Percentiles rank a stretch among this genome's conserved stretches.
Evolutionary conservation across 2,797 vertebrate genomes (phyloP).

Genomic region (Morelia viridis): DNA sequence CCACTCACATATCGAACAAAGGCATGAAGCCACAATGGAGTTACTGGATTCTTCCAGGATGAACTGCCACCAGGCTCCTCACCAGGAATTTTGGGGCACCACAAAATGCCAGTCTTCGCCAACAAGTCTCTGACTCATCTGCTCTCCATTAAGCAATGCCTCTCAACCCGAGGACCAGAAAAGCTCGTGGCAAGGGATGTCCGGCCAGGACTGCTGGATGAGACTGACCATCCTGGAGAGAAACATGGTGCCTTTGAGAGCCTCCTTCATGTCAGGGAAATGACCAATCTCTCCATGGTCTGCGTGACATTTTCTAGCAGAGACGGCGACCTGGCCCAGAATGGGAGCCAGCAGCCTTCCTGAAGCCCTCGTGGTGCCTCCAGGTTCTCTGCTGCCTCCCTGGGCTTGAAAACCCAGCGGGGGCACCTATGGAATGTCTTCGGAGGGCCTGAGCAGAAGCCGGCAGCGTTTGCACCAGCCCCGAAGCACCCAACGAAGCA

Average conservation of each 20-base stretch:
- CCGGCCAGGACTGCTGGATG: not conserved
- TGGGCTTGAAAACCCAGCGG: not conserved
- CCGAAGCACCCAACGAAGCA: conserved; percentile 11
- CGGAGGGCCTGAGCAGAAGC: not conserved
- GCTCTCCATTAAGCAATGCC: not conserved
- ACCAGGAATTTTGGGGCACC: not conserved
- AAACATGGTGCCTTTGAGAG: too few species aligned
- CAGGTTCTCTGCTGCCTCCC: not conserved
- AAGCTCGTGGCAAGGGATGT: too few species aligned
- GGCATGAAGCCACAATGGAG: not conserved
- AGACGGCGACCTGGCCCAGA: not conserved
- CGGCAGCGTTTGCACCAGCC: not conserved
- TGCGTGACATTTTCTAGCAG: not conserved
- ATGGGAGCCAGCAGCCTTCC: too few species aligned
- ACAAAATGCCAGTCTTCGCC: too few species aligned
- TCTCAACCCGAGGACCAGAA: not conserved
- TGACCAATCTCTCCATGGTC: not conserved
- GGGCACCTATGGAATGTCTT: not conserved
- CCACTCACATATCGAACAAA: not conserved
- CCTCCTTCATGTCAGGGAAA: not conserved
- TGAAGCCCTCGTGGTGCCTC: too few species aligned
- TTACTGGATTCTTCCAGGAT: not conserved
- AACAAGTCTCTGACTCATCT: too few species aligned
- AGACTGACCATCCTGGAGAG: not conserved
- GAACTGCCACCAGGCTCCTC: too few species aligned